A percentile compares a stretch with the other conserved stretches of the same genome.
Conservation (phyloP, 2,797 vertebrate genomes). For the Takifugu ocellatus region DNA sequence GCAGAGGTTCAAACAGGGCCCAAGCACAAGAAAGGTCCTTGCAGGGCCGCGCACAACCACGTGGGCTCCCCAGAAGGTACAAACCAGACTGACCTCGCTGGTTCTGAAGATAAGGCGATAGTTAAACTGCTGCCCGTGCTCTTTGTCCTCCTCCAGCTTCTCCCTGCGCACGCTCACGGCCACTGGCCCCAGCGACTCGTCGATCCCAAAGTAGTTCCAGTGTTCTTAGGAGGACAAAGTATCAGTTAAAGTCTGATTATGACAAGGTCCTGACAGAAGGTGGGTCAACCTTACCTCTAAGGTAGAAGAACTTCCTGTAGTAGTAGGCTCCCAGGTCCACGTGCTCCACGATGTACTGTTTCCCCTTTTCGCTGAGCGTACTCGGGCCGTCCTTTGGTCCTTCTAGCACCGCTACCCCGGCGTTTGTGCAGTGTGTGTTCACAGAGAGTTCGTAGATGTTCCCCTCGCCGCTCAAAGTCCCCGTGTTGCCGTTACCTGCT, state of each 20-base stretch:
- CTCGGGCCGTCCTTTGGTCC: constrained; percentile 87
- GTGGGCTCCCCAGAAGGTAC: not conserved
- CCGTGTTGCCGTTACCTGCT: constrained; percentile 74
- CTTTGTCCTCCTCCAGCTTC: constrained; percentile 93
- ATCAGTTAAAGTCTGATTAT: not conserved
- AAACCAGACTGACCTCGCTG: constrained; percentile 85
- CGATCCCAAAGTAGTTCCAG: constrained; percentile 97
- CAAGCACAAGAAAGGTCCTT: not conserved
- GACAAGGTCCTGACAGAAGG: not conserved
- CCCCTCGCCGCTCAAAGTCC: constrained; percentile 79
- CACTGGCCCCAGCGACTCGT: constrained; percentile 91
- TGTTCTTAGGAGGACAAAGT: constrained; percentile 78
- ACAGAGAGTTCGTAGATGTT: constrained; percentile 86
- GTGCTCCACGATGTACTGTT: constrained; percentile 93
- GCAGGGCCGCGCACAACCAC: not conserved
- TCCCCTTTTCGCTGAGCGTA: constrained; percentile 85
- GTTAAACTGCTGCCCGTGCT: constrained; percentile 91
- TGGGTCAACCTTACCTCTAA: constrained; percentile 80
- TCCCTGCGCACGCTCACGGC: constrained; percentile 93
- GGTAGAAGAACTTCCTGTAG: constrained; percentile 92
- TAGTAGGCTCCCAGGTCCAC: constrained; percentile 95
- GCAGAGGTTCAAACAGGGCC: not conserved
- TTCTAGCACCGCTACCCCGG: constrained; percentile 92
- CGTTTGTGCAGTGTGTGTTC: constrained; percentile 90
- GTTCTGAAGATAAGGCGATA: constrained; percentile 95